A percentile compares a stretch with the other conserved stretches of the same genome.
Conservation (phyloP, 2,113 vertebrate species). For the Glaucomys volans region DNA sequence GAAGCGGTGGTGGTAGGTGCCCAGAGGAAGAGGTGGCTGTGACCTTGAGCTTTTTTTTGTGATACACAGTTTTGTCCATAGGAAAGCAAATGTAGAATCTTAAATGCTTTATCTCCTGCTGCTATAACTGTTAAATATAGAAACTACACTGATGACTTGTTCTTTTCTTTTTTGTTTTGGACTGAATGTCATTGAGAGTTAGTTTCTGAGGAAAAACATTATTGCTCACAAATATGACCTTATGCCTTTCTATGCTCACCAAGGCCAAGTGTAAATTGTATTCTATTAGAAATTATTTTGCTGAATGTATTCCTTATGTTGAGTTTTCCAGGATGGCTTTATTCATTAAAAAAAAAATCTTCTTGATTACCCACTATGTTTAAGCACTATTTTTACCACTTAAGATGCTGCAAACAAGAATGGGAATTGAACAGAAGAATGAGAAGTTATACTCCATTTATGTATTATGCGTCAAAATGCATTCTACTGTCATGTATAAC, state of each 20-base stretch:
- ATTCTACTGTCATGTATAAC: too few relatives aligned
- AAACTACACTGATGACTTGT: not conserved
- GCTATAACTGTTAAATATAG: not conserved
- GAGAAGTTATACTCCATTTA: too few relatives aligned
- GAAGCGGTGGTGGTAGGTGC: not conserved
- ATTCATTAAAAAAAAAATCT: not conserved
- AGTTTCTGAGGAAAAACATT: not conserved
- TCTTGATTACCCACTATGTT: not conserved
- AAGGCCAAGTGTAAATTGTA: slow-evolving; percentile 31
- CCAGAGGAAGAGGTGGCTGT: not conserved
- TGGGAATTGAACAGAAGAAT: not conserved
- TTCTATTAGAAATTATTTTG: slow-evolving; percentile 34
- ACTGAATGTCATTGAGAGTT: not conserved
- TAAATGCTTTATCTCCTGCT: not conserved
- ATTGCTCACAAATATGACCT: not conserved
- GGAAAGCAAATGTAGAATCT: not conserved
- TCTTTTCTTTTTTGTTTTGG: not conserved
- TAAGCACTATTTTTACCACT: not conserved
- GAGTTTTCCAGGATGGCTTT: not conserved
- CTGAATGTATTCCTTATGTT: not conserved
- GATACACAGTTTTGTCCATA: not conserved
- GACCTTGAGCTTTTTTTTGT: not conserved
- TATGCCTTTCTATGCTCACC: not conserved
- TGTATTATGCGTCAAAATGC: too few relatives aligned
- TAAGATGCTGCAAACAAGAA: not conserved